A percentile compares a stretch with the other conserved stretches of the same genome.
Conservation (phyloP, 2,888 invertebrate genomes). For the Diarsia mendica region DNA sequence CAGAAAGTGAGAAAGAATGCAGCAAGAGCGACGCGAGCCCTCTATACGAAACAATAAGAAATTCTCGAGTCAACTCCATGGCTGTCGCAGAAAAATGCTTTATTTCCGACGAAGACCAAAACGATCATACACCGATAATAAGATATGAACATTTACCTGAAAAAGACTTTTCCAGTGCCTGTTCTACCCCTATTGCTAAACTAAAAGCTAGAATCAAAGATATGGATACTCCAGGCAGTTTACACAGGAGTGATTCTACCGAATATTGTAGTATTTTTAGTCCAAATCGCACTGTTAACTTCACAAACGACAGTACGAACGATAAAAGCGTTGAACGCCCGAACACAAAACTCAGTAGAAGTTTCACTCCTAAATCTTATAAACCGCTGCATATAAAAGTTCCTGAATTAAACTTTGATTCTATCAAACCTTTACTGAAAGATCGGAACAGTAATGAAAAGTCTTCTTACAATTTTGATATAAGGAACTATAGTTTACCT, state of each 20-base stretch:
- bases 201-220: slow-evolving; percentile 80
- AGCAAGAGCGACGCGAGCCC: slow-evolving; percentile 77
- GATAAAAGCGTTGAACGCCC: slow-evolving; percentile 76
- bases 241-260: slow-evolving; percentile 87
- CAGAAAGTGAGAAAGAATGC: slow-evolving; percentile 80
- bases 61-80: slow-evolving; percentile 66
- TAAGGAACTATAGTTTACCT: slow-evolving; percentile 87
- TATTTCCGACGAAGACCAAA: slow-evolving; percentile 74
- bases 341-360: slow-evolving; percentile 81
- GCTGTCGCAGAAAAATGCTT: slow-evolving; percentile 76
- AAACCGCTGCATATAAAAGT: slow-evolving; percentile 87
- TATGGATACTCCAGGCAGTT: slow-evolving; percentile 78
- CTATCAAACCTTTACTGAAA: slow-evolving; percentile 80
- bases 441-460: slow-evolving; percentile 72
- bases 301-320: slow-evolving; percentile 72
- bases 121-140: slow-evolving; percentile 63
- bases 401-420: slow-evolving; percentile 84
- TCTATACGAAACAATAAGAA: slow-evolving; percentile 79
- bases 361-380: slow-evolving; percentile 87
- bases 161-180: slow-evolving; percentile 82
- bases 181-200: slow-evolving; percentile 85
- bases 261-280: slow-evolving; percentile 88
- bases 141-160: slow-evolving; percentile 77
- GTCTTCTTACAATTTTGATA: slow-evolving; percentile 87
- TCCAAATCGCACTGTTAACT: slow-evolving; percentile 79